Evolutionary conservation across 1,140 invertebrate species (phyloP).

Genomic region (Globodera rostochiensis): DNA sequence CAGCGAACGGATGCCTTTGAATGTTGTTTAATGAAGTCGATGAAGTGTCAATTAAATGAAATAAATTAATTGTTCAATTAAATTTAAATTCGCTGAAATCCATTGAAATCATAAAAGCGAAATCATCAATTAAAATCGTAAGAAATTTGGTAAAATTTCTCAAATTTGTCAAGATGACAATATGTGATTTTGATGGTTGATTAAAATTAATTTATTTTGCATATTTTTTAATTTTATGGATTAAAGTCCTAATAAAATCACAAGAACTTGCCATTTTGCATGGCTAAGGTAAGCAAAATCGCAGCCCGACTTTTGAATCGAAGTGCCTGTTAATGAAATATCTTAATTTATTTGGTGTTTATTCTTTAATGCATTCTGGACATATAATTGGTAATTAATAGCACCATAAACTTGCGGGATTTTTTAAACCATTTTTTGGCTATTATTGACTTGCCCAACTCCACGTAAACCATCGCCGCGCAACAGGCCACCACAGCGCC

Average conservation of each 20-base stretch:
- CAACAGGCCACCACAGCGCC: constrained; percentile 57
- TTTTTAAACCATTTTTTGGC: neutral
- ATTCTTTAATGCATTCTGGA: no score
- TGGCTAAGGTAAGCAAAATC: constrained; percentile 61
- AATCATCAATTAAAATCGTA: no score
- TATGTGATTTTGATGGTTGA: neutral
- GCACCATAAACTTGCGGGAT: no score
- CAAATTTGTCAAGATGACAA: neutral
- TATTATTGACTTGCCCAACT: constrained; percentile 28
- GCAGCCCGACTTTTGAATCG: constrained; percentile 57
- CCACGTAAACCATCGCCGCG: constrained; percentile 62
- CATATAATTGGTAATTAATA: no score
- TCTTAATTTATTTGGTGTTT: constrained; percentile 7
- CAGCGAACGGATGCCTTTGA: constrained; percentile 59
- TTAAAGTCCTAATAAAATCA: constrained; percentile 15
- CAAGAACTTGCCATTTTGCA: constrained; percentile 50
- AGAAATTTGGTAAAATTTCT: constrained; percentile 11
- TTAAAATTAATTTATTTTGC: constrained; percentile 15
- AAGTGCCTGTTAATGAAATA: constrained; percentile 50
- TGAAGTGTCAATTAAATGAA: no score
- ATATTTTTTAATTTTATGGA: constrained; percentile 12
- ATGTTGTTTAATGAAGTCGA: neutral
- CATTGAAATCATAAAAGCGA: no score
- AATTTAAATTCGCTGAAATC: no score
- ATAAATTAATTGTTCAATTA: no score